Conservation (phyloP, 2,797 vertebrate species). For the Arctocebus calabarensis region DNA sequence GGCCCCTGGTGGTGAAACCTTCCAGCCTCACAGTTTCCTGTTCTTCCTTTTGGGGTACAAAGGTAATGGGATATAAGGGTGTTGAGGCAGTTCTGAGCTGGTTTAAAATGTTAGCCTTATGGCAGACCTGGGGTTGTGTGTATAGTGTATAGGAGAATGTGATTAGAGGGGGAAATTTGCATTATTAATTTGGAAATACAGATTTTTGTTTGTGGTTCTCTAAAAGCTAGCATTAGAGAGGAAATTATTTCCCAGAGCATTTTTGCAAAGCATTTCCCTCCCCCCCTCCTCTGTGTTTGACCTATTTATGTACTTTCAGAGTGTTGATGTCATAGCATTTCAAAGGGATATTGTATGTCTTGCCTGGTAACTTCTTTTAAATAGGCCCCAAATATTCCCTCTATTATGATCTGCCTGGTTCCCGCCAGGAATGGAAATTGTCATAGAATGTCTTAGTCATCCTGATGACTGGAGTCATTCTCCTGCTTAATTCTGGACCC, state of each 20-base stretch:
- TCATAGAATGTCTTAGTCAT: neutral
- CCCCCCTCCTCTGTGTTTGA: neutral
- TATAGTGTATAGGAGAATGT: neutral
- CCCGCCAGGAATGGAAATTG: conserved; percentile 47
- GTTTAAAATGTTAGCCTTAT: neutral
- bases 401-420: neutral
- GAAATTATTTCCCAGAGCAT: conserved; percentile 48
- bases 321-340: conserved; percentile 74
- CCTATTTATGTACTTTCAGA: conserved; percentile 66
- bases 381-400: conserved; percentile 35
- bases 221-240: neutral
- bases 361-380: conserved; percentile 67
- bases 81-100: neutral
- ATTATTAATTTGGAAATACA: neutral
- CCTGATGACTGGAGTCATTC: conserved; percentile 29
- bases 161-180: neutral
- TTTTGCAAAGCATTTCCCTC: conserved; percentile 37
- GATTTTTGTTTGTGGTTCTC: neutral
- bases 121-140: neutral
- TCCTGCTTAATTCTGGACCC: neutral
- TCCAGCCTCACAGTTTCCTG: neutral
- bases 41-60: neutral
- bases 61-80: neutral
- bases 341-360: conserved; percentile 72
- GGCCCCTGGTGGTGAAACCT: too few species aligned